Evolutionary conservation across 1,140 invertebrate genomes (phyloP), one percentile per base, ranked within the genome.

Genomic region (Bombus affinis): DNA sequence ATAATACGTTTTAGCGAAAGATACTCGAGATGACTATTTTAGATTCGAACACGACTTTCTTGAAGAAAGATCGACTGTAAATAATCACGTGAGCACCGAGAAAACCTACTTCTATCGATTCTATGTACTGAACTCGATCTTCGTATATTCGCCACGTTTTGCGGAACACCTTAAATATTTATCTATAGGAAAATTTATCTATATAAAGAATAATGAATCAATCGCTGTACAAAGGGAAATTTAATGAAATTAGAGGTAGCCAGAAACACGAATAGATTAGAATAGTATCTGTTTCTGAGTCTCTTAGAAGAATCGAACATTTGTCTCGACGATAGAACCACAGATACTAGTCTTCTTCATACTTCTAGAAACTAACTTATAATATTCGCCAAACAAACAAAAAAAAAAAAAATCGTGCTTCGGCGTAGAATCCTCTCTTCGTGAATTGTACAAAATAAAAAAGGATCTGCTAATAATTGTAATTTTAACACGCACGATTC

Each of bases 231-330:
- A 75, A 53, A 75, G 44, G 6, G 25, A 37, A 6, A 32, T 74
- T 15, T 35, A 53, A 75, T 10, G 18, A 75, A 53, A 25, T 28
- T 75, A 75, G 73, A 28, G 22, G 22, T 75, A 80, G 59, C 44
- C 66, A 71, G 66, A 32, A 37, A 47, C n/a, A n/a, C 28, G 42
- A 44, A 71, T 32, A 66, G 42, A 83, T 53, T 83, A 83, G 59
- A 47, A 25, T 83, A 83, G 81, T 47, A 35, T 59, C 47, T 81
- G 79, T 83, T 66, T 47, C 62, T 22, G 35, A 32, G 37, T 44
- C 42, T 44, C 42, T 77, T 65, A 62, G 75, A n/a, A 65, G 28
- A 42, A 42, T 9, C 37, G 57, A 65, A 37, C 42, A 65, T 12
- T 74, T 32, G 53, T 65, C 35, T 81, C 44, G 35, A 81, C 0